Evolutionary conservation across 1,140 invertebrate species (phyloP), one percentile per base, ranked within the genome.

Genomic region (Apis dorsata): DNA sequence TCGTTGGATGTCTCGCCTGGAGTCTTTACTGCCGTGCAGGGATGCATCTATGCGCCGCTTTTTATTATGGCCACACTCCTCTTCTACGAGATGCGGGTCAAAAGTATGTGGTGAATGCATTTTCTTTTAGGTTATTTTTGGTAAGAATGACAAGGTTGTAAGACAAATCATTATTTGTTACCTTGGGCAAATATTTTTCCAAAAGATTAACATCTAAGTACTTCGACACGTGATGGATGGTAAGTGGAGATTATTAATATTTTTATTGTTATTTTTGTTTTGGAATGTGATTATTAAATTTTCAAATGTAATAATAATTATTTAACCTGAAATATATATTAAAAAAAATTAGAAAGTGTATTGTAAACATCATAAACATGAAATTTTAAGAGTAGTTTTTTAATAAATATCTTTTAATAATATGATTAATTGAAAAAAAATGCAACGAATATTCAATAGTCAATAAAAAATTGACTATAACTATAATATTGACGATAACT

Each of bases 1-100:
- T 59, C 24, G 66, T 74, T 49, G 73, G 59, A 69, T 75, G 78
- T 82, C 78, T 63, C 53, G 73, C 7, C 59, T 73, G 49, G 10
- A 21, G 53, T 49, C 62, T 76, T 78, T 78, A 62, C 75, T 76
- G 28, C 57, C 59, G 68, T 57, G n/a, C 13, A 62, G 68, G 71
- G 65, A 57, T 68, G 63, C 73, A 77, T 57, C 72, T 63, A 59
- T 21, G 73, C 24, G 72, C 28, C 44, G 53, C 49, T 80, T 73
- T 73, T 80, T 80, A 79, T 51, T 13, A 49, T 49, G 21, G 44
- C 8, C 34, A n/a, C 66, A 17, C 49, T n/a, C 49, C 49, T n/a
- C 49, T 24, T 17, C n/a, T 70, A 70, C 51, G 17, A 59, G 55
- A 74, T 74, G 57, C 72, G 72, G 57, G 72, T 74, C 57, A 49